phyloP scores from a whole-genome alignment of 2,797 vertebrate genomes.

The Argentina silus region DNA sequence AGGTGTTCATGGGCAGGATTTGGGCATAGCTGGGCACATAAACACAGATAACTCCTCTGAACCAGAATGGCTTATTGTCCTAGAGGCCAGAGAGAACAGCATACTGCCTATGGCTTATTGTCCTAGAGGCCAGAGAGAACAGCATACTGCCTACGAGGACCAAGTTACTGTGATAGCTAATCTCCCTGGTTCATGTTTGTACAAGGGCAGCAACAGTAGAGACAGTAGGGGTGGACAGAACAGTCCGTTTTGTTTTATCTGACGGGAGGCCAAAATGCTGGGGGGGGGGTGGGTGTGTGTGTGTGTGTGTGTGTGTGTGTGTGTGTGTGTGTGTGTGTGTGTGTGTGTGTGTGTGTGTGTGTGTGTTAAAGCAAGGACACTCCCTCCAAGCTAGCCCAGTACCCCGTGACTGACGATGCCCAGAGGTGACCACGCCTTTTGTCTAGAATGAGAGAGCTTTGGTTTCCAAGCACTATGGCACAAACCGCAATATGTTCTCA shows the following conservation, averaged over 20 bases:
- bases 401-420: no score
- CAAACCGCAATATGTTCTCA: no score
- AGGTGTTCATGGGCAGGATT: not conserved
- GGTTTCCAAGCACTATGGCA: no score
- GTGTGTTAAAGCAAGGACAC: no score
- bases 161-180: not conserved
- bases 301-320: constrained; percentile 17
- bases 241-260: not conserved
- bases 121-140: no score
- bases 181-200: not conserved
- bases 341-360: no score
- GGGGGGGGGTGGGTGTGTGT: not conserved
- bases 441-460: no score
- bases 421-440: no score
- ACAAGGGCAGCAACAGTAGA: not conserved
- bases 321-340: constrained; percentile 11
- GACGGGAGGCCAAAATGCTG: not conserved
- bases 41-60: not conserved
- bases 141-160: not conserved
- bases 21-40: not conserved
- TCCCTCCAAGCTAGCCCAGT: no score
- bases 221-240: not conserved
- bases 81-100: no score
- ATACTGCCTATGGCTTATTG: not conserved
- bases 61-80: not conserved